These are phyloP conservation scores for Picathartes gymnocephalus DNA, from an alignment of 2,113 vertebrate species.

Conservation along the genomic window DNA sequence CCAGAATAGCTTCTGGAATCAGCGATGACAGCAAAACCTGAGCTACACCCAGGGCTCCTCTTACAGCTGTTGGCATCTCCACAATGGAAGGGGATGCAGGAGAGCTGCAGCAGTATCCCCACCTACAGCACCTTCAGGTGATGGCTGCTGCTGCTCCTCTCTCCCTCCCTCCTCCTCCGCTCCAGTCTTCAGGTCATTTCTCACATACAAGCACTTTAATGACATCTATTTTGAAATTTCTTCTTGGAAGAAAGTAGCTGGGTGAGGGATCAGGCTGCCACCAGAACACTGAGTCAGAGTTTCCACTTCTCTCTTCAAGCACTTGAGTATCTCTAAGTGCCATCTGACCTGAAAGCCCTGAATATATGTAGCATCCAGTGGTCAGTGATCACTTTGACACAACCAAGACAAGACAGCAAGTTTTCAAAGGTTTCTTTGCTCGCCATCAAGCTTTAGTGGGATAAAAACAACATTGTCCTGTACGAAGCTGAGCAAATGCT, in stretches of 20 bases:
- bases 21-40: neutral
- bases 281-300: neutral
- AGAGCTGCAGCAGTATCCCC: neutral
- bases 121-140: neutral
- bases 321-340: neutral
- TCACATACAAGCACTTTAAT: neutral
- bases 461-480: neutral
- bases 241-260: neutral
- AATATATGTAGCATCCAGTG: neutral
- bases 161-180: neutral
- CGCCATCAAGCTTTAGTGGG: neutral
- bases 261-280: neutral
- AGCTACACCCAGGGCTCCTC: neutral
- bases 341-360: neutral
- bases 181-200: neutral
- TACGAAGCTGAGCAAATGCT: neutral
- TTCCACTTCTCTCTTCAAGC: neutral
- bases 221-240: neutral
- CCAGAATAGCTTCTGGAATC: slow-evolving; percentile 24
- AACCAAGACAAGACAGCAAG: neutral
- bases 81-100: neutral
- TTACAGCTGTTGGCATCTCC: neutral
- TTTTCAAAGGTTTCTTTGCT: neutral
- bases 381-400: neutral
- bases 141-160: neutral